Conservation (phyloP, 2,797 vertebrate species). For the Benthosema pterotum region DNA sequence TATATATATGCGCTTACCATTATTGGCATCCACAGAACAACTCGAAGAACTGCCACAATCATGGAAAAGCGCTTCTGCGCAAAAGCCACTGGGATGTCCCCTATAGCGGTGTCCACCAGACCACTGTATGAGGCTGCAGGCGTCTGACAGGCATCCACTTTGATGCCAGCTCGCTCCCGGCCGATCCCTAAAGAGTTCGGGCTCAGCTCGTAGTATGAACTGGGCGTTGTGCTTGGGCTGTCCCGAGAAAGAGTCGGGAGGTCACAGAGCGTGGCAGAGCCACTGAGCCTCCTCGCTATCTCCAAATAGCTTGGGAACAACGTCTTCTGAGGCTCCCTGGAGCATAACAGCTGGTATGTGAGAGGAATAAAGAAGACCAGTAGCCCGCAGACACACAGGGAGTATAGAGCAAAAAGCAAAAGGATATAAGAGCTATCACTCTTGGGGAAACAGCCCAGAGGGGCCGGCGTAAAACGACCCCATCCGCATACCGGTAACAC, state of each 20-base stretch:
- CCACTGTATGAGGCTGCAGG: conserved; percentile 41
- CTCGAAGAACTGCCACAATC: conserved; percentile 88
- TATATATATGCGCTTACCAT: conserved; percentile 92
- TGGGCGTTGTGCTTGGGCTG: conserved; percentile 74
- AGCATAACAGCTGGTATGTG: conserved; percentile 88
- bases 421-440: conserved; percentile 82
- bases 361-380: conserved; percentile 85
- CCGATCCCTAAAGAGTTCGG: conserved; percentile 61
- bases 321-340: conserved; percentile 82
- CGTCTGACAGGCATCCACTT: conserved; percentile 55
- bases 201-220: conserved; percentile 68
- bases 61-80: conserved; percentile 96
- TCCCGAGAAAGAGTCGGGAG: conserved; percentile 76
- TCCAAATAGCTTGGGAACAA: conserved; percentile 71
- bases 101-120: conserved; percentile 44
- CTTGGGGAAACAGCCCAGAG: conserved; percentile 89
- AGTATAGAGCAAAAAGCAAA: conserved; percentile 84
- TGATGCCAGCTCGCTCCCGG: conserved; percentile 51
- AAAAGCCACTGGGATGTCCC: conserved; percentile 77
- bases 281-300: conserved; percentile 69
- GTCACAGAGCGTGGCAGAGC: conserved; percentile 73
- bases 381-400: conserved; percentile 84
- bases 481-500: conserved; percentile 89
- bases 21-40: conserved; percentile 94
- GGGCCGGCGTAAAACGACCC: conserved; percentile 85